A percentile compares a stretch with the other conserved stretches of the same genome.
Evolutionary conservation across 2,888 invertebrate species (phyloP).

Genomic region (Eristalis arbustorum): DNA sequence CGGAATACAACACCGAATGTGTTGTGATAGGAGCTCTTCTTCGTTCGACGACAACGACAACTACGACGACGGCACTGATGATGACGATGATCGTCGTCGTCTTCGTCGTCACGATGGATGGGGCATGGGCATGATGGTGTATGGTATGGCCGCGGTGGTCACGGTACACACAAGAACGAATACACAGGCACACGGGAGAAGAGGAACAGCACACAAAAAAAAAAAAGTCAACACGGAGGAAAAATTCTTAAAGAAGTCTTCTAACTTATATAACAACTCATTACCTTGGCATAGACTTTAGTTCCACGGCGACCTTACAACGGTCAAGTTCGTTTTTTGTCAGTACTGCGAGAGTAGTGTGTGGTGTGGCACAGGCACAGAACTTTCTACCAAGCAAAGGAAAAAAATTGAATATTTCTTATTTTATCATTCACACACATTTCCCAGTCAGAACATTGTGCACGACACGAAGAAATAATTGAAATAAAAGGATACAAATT

Average conservation of each 20-base stretch:
- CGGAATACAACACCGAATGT: conserved; percentile 59
- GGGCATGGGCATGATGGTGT: conserved; percentile 61
- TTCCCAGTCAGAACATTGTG: conserved; percentile 32
- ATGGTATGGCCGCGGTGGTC: conserved; percentile 65
- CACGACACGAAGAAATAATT: neutral
- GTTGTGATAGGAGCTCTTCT: conserved; percentile 61
- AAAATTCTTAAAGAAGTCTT: conserved; percentile 76
- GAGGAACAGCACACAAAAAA: too few relatives aligned
- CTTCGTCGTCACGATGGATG: conserved; percentile 51
- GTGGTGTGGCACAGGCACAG: conserved; percentile 41
- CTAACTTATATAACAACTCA: conserved; percentile 81
- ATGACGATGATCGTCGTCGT: conserved; percentile 48
- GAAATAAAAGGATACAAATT: conserved; percentile 25
- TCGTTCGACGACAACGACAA: conserved; percentile 35
- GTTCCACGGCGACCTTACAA: conserved; percentile 80
- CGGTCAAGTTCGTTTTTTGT: conserved; percentile 78
- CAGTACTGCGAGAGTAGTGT: conserved; percentile 43
- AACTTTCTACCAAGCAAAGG: conserved; percentile 41
- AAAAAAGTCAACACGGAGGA: conserved; percentile 69
- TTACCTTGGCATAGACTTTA: conserved; percentile 80
- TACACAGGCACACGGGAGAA: conserved; percentile 56
- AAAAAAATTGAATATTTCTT: neutral
- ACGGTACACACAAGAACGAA: conserved; percentile 67
- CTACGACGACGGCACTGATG: conserved; percentile 33
- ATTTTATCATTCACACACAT: neutral